These are phyloP conservation scores for Pitangus sulphuratus DNA, from an alignment of 2,797 vertebrate genomes.

Conservation along the genomic window DNA sequence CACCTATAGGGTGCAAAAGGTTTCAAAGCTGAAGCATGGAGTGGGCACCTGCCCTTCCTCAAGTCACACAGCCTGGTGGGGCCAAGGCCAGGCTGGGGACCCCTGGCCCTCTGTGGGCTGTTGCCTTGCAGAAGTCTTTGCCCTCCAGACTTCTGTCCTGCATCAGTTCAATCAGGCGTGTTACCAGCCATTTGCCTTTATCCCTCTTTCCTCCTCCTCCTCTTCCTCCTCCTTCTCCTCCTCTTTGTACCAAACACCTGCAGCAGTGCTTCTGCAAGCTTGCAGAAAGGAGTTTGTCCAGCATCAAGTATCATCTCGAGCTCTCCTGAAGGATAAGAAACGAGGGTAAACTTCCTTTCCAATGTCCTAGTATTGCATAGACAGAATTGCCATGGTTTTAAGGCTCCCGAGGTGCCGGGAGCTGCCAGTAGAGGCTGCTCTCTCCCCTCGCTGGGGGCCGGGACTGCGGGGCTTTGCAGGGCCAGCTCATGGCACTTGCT, in stretches of 20 bases:
- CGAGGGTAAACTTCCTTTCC: background rate
- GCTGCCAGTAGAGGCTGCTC: conserved; percentile 55
- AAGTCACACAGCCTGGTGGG: background rate
- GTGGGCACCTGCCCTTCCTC: background rate
- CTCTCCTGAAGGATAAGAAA: background rate
- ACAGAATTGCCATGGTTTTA: background rate
- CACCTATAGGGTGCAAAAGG: background rate
- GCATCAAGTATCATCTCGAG: fast-evolving
- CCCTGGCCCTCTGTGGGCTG: background rate
- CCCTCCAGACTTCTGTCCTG: background rate
- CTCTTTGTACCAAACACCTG: background rate
- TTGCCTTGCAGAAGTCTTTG: background rate
- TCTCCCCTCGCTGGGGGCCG: background rate
- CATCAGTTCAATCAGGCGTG: fast-evolving
- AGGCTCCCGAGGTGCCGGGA: background rate
- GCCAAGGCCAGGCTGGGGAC: background rate
- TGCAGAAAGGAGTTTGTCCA: background rate
- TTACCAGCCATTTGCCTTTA: background rate
- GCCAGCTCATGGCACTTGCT: background rate
- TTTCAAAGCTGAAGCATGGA: background rate
- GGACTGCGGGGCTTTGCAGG: background rate
- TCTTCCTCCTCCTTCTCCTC: background rate
- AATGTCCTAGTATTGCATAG: background rate
- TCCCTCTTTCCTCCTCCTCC: background rate
- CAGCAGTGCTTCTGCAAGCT: background rate